phyloP scores from a whole-genome alignment of 1,140 invertebrate genomes.

The Aphidius ervi region DNA sequence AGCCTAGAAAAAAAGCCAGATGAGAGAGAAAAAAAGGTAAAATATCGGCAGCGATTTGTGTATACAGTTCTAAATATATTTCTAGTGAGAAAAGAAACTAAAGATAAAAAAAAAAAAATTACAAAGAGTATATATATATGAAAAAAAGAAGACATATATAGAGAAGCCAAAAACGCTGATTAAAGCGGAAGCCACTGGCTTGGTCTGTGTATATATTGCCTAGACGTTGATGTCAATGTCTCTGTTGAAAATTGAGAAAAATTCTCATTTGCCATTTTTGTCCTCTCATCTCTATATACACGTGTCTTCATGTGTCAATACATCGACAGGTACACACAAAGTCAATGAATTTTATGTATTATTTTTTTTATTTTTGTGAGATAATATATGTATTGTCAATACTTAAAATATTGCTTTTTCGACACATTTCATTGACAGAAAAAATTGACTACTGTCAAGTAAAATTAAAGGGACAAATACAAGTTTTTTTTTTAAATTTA shows the following conservation, averaged over 20 bases:
- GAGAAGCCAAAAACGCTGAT: slow-evolving; percentile 17
- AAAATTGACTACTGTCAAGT: slow-evolving; percentile 16
- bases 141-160: slow-evolving; percentile 1
- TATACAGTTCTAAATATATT: not conserved
- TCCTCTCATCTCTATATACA: too few species aligned
- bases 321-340: too few species aligned
- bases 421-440: slow-evolving; percentile 12
- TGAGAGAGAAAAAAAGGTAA: not conserved
- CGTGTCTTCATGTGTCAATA: too few species aligned
- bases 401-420: slow-evolving; percentile 10
- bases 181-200: slow-evolving; percentile 12
- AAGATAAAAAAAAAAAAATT: not conserved
- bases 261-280: slow-evolving; percentile 1
- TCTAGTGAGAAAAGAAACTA: too few species aligned
- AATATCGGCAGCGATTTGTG: slow-evolving; percentile 10
- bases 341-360: too few species aligned
- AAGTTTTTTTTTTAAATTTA: too few species aligned
- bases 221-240: not conserved
- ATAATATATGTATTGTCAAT: too few species aligned
- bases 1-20: not conserved
- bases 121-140: too few species aligned
- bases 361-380: too few species aligned
- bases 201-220: not conserved
- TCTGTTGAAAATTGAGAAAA: not conserved
- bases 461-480: not conserved